A percentile compares a stretch with the other conserved stretches of the same genome.
phyloP scores from a whole-genome alignment of 2,888 invertebrate genomes.

The Drosophila pseudotakahashii region DNA sequence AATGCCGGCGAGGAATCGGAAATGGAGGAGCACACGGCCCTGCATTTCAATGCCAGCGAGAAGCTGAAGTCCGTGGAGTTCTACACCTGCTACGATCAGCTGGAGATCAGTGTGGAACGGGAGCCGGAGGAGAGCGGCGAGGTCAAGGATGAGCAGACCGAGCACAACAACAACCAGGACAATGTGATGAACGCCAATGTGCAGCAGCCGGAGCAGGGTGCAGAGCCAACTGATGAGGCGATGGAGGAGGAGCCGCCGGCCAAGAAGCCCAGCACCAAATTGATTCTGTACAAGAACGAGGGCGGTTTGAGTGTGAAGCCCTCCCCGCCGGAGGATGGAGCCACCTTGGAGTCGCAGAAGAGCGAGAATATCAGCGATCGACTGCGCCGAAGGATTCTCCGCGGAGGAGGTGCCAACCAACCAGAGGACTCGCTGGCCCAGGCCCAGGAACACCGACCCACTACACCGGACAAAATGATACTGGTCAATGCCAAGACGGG shows the following conservation, averaged over 20 bases:
- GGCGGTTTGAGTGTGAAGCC: conserved; percentile 78
- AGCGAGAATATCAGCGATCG: conserved; percentile 81
- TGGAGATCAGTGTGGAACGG: conserved; percentile 81
- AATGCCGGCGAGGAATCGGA: conserved; percentile 90
- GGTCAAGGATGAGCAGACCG: conserved; percentile 15
- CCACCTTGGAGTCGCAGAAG: conserved; percentile 30
- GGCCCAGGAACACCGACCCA: conserved; percentile 31
- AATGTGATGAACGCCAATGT: conserved; percentile 78
- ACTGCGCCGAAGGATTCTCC: conserved; percentile 79
- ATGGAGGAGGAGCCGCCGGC: conserved; percentile 9
- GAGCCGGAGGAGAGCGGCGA: conserved; percentile 32
- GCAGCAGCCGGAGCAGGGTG: conserved; percentile 39
- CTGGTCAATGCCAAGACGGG: conserved; percentile 84
- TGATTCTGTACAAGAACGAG: conserved; percentile 80
- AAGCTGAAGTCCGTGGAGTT: conserved; percentile 82
- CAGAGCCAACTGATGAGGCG: not conserved
- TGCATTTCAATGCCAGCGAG: conserved; percentile 87
- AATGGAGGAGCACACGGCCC: conserved; percentile 91
- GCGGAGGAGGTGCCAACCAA: conserved; percentile 57
- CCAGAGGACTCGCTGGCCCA: conserved; percentile 16
- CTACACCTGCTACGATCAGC: conserved; percentile 82
- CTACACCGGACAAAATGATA: conserved; percentile 79
- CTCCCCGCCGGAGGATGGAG: conserved; percentile 38
- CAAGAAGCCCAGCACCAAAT: conserved; percentile 71
- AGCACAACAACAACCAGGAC: conserved; percentile 80